Evolutionary conservation across 2,113 vertebrate genomes (phyloP).

Genomic region (Lanius ludovicianus): DNA sequence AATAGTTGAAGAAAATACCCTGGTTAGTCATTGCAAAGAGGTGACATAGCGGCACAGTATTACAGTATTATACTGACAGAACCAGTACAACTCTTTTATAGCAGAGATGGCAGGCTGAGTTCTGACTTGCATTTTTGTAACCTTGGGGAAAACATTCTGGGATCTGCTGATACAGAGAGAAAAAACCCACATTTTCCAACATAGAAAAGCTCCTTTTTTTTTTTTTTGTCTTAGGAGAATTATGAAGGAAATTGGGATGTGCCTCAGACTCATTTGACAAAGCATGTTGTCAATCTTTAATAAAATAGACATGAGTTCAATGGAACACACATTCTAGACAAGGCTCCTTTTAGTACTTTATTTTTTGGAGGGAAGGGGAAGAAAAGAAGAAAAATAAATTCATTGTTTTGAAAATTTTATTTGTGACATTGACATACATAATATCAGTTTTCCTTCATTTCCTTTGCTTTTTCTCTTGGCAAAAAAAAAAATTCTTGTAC

Average conservation of each 20-base stretch:
- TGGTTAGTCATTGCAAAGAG: not conserved
- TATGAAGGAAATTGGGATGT: not conserved
- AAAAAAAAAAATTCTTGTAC: not conserved
- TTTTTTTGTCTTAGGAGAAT: not conserved
- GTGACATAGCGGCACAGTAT: not conserved
- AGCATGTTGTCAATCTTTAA: not conserved
- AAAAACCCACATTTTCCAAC: not conserved
- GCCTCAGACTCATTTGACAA: not conserved
- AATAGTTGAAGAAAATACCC: not conserved
- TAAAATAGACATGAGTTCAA: accelerated
- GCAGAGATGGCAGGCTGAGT: not conserved
- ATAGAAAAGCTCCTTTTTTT: not conserved
- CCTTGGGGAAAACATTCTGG: not conserved
- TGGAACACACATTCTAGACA: not conserved
- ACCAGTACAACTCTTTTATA: not conserved
- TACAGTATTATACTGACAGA: not conserved
- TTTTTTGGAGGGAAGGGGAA: accelerated
- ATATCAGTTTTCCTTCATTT: not conserved
- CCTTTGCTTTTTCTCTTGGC: not conserved
- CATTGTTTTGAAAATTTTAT: not conserved
- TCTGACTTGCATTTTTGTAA: not conserved
- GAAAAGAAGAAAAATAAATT: not conserved
- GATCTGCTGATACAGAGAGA: not conserved
- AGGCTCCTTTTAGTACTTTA: not conserved
- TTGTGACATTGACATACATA: not conserved